Conservation (phyloP, 2,797 vertebrate species). For the Amniataba percoides region DNA sequence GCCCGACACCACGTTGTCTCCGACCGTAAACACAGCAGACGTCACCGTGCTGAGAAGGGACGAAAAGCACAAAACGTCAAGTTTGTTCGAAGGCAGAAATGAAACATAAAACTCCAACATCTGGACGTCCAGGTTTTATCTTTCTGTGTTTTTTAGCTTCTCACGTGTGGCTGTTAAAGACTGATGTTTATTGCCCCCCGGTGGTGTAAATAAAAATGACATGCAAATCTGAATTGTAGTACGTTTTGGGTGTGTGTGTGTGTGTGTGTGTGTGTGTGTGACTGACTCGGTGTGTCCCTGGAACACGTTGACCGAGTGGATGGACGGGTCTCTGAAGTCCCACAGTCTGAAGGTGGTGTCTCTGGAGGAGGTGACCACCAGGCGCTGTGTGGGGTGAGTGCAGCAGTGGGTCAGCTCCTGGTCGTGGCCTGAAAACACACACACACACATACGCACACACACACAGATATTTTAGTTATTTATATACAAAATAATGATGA, state of each 20-base stretch:
- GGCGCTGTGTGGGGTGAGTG: constrained; percentile 94
- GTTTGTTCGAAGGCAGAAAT: neutral
- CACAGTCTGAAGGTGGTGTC: constrained; percentile 97
- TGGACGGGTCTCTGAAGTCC: constrained; percentile 98
- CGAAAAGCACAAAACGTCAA: accelerated
- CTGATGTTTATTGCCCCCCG: neutral
- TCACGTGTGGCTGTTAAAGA: neutral
- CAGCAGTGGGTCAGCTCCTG: constrained; percentile 97
- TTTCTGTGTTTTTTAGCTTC: neutral
- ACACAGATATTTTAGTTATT: too few relatives aligned
- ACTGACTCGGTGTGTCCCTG: constrained; percentile 98
- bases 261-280: neutral
- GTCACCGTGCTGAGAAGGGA: constrained; percentile 91
- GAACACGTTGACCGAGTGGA: constrained; percentile 98
- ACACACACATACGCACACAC: constrained; percentile 30
- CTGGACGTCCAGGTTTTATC: neutral
- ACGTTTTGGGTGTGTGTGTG: neutral
- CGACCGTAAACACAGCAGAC: constrained; percentile 97
- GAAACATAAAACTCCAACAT: too few relatives aligned
- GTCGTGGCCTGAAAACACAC: constrained; percentile 88
- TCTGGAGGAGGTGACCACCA: constrained; percentile 95
- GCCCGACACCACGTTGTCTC: constrained; percentile 97
- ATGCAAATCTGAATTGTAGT: neutral
- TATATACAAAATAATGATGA: too few relatives aligned
- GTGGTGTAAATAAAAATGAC: neutral